Evolutionary conservation across 2,113 vertebrate species (phyloP).

Genomic region (Thunnus thynnus): DNA sequence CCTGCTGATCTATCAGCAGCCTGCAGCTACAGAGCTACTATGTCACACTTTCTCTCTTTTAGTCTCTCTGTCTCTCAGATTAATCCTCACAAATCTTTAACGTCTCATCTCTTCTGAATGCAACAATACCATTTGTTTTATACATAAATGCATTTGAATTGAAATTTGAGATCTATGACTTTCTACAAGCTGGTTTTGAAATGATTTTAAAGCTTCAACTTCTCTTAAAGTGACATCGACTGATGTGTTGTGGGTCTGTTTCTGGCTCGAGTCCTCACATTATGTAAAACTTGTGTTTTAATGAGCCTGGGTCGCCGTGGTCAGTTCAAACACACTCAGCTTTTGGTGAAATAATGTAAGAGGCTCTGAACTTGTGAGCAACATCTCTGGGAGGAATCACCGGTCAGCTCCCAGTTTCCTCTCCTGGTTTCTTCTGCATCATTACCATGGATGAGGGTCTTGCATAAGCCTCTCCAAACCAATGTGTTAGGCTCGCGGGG

Average conservation of each 20-base stretch:
- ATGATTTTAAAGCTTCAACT: not conserved
- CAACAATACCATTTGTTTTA: not conserved
- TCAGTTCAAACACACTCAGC: constrained; percentile 78
- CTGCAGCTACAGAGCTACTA: constrained; percentile 37
- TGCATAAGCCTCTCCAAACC: constrained; percentile 83
- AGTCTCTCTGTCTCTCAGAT: not conserved
- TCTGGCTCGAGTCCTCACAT: constrained; percentile 60
- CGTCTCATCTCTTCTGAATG: not conserved
- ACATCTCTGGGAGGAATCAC: constrained; percentile 73
- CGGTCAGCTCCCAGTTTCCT: constrained; percentile 78
- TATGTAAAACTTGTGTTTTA: constrained; percentile 79
- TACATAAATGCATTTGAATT: not conserved
- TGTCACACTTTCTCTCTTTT: constrained; percentile 51
- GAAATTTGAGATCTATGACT: not conserved
- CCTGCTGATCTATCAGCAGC: constrained; percentile 74
- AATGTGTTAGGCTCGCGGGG: constrained; percentile 51
- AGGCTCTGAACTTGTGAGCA: constrained; percentile 74
- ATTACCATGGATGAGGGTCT: constrained; percentile 79
- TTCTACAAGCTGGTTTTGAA: not conserved
- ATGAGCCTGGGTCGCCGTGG: constrained; percentile 73
- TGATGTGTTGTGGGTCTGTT: constrained; percentile 44
- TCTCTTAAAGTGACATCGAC: constrained; percentile 14
- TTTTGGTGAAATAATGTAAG: constrained; percentile 68
- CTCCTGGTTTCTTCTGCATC: constrained; percentile 70
- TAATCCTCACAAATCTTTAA: not conserved